phyloP scores from a whole-genome alignment of 1,140 invertebrate genomes.

The Trinorchestia longiramus region DNA sequence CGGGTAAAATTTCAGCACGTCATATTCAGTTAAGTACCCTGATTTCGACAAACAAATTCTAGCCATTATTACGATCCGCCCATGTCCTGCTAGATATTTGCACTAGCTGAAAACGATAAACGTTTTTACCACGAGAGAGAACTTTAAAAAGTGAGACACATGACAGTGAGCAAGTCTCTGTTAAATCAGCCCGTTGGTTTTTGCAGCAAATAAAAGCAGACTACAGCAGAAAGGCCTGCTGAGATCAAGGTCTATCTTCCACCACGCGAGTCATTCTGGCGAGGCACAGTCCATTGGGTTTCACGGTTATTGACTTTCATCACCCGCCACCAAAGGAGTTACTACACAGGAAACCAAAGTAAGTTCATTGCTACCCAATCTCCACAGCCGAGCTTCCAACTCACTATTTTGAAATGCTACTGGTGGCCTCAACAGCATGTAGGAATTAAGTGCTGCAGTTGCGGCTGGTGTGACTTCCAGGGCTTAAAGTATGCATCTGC shows the following conservation, averaged over 20 bases:
- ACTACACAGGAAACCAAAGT: not conserved
- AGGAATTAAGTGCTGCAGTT: not conserved
- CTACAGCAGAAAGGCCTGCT: not conserved
- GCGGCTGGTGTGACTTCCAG: not conserved
- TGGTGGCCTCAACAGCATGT: not conserved
- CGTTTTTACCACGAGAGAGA: not conserved
- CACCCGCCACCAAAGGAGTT: not conserved
- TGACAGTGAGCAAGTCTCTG: not conserved
- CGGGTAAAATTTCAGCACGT: too few relatives aligned
- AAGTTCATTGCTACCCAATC: not conserved
- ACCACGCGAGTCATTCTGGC: not conserved
- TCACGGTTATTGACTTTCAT: slow-evolving; percentile 44
- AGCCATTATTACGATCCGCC: not conserved
- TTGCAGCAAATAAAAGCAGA: not conserved
- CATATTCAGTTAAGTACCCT: too few relatives aligned
- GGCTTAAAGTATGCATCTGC: not conserved
- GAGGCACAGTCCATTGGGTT: not conserved
- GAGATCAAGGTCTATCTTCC: not conserved
- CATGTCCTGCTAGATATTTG: not conserved
- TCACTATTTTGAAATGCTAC: not conserved
- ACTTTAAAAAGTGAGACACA: not conserved
- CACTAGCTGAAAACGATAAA: not conserved
- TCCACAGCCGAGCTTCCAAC: not conserved
- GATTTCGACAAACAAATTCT: too few relatives aligned
- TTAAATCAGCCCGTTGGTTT: not conserved